These are phyloP conservation scores for Botia almorhae DNA, from an alignment of 2,797 vertebrate species.

Conservation along the genomic window DNA sequence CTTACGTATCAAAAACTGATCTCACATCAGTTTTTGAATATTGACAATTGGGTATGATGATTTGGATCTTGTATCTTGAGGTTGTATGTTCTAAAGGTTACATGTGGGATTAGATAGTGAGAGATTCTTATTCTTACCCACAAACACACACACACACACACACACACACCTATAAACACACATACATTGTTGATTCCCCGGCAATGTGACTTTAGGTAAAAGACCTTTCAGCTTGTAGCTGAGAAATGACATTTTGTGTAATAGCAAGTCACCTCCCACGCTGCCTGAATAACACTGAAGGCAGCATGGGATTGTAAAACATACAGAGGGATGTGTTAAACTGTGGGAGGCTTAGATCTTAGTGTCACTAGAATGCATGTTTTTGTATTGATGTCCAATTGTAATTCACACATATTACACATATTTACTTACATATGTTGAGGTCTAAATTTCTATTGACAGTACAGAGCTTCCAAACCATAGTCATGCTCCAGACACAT, in stretches of 20 bases:
- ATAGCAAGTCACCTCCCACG: conserved; percentile 26
- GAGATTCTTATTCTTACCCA: conserved; percentile 11
- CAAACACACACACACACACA: conserved; percentile 7
- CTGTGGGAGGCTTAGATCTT: neutral
- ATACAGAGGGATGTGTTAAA: neutral
- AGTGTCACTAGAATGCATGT: neutral
- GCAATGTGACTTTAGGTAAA: conserved; percentile 20
- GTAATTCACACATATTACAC: neutral
- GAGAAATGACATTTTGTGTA: conserved; percentile 39
- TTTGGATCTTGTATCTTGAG: conserved; percentile 48
- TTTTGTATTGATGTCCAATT: neutral
- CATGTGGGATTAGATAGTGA: conserved; percentile 64
- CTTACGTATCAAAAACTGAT: conserved; percentile 20
- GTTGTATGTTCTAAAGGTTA: conserved; percentile 60
- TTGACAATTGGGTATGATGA: conserved; percentile 18
- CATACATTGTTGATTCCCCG: conserved; percentile 18
- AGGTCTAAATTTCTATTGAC: neutral
- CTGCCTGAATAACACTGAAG: conserved; percentile 32
- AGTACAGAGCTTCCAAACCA: no score
- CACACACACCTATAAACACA: conserved; percentile 37
- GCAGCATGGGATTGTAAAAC: neutral
- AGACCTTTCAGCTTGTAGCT: conserved; percentile 26
- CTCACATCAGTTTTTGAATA: conserved; percentile 52
- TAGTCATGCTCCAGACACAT: neutral
- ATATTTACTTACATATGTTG: neutral